phyloP scores from a whole-genome alignment of 2,113 vertebrate species.

The Psilopogon haemacephalus region DNA sequence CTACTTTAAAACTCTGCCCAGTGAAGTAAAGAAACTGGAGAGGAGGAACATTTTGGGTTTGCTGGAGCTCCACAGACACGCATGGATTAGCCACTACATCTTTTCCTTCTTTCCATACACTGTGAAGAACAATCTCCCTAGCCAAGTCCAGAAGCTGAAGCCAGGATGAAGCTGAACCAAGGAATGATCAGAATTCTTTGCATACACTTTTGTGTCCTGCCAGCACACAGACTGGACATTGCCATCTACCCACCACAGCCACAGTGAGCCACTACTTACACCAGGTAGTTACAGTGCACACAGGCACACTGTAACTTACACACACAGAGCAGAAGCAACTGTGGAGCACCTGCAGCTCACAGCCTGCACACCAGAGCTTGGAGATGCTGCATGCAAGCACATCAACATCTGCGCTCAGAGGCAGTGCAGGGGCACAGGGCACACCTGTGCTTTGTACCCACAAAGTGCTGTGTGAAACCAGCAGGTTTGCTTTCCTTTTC shows the following conservation, averaged over 20 bases:
- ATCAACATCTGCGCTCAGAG: neutral
- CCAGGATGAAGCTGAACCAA: neutral
- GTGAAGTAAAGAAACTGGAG: neutral
- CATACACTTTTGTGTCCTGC: neutral
- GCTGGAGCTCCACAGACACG: neutral
- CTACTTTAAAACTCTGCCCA: neutral
- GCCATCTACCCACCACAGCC: neutral
- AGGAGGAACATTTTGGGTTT: neutral
- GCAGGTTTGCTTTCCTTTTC: neutral
- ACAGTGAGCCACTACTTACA: neutral
- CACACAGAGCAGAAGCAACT: rapidly evolving
- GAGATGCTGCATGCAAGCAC: neutral
- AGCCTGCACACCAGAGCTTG: neutral
- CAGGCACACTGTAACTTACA: no score
- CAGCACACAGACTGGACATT: neutral
- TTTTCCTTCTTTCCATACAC: neutral
- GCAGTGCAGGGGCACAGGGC: neutral
- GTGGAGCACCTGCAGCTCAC: neutral
- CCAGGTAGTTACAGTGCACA: no score
- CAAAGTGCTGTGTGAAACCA: neutral
- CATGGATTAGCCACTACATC: neutral
- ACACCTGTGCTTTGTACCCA: neutral
- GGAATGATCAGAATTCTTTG: neutral
- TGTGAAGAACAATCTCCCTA: neutral
- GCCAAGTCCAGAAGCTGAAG: neutral